Evolutionary conservation across 1,140 invertebrate species (phyloP), one percentile per base, ranked within the genome.

Genomic region (Drosophila jambulina): DNA sequence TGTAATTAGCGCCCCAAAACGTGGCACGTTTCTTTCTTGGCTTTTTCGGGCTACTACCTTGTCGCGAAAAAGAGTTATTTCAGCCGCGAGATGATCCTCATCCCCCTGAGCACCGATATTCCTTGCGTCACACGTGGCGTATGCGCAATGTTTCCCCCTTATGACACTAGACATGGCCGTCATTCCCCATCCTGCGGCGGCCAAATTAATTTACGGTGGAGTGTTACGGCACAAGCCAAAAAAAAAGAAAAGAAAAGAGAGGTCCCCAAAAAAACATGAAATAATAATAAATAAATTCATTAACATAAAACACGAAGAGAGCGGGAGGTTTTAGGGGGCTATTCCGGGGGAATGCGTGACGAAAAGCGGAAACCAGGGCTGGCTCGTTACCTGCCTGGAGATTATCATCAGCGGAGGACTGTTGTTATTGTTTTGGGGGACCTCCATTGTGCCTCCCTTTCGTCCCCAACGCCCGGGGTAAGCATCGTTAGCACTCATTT

Each of bases 201-300:
- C 58, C 69, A 85, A 82, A 86, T 85, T 86, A 85, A 82, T 86
- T 86, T 86, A 57, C 58, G 42, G 21, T 15, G 7, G 6, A 40
- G 7, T 25, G 56, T 59, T 49, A 46, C 65, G 70, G 49, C 40
- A 43, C 48, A 38, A 43, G 34, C 46, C 49, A 27, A 43, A 34
- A 36, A 56, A 59, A 77, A 74, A 76, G 1, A 9, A 43, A 81
- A 69, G 57, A 64, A 38, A 42, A 49, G 46, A 60, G 40, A 77
- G 48, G n/a, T 54, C 51, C 29, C 51, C 48, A 49, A 64, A 74
- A 69, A 54, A 60, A 75, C 72, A 82, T 75, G 75, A 82, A 86
- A 87, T 87, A 86, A 86, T 86, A 86, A 86, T 86, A 86, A 83
- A 86, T 86, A 86, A 87, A 88, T 86, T 88, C 80, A 88, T 86